Evolutionary conservation across 2,888 invertebrate genomes (phyloP).

Genomic region (Habrosyne pyritoides): DNA sequence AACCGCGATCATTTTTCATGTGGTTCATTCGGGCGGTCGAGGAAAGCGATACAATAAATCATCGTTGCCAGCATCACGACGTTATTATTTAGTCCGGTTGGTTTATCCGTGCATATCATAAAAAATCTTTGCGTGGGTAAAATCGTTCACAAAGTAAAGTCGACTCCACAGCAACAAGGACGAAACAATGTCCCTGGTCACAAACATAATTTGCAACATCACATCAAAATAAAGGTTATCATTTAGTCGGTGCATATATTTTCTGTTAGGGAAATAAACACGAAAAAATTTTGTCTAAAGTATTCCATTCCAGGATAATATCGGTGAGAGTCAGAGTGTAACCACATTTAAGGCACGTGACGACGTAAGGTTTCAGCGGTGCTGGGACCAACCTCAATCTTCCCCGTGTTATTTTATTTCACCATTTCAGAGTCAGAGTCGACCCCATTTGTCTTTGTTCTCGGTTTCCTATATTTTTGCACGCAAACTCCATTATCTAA

Average conservation of each 20-base stretch:
- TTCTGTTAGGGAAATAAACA: slow-evolving; percentile 1
- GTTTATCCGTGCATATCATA: slow-evolving; percentile 73
- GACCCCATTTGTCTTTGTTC: slow-evolving; percentile 83
- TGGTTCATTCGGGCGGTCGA: slow-evolving; percentile 81
- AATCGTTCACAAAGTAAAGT: neutral
- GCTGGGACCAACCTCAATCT: slow-evolving; percentile 61
- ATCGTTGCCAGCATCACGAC: slow-evolving; percentile 79
- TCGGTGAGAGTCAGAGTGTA: slow-evolving; percentile 40
- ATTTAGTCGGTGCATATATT: neutral
- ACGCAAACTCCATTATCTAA: slow-evolving; percentile 84
- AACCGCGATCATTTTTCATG: slow-evolving; percentile 82
- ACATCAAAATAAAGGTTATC: neutral
- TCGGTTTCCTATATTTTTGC: slow-evolving; percentile 83
- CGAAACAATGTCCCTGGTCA: slow-evolving; percentile 9
- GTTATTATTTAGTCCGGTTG: slow-evolving; percentile 79
- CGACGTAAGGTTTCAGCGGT: slow-evolving; percentile 42
- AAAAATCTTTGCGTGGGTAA: slow-evolving; percentile 42
- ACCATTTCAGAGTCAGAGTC: slow-evolving; percentile 74
- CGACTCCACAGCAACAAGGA: neutral
- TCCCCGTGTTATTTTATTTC: slow-evolving; percentile 75
- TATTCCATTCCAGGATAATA: slow-evolving; percentile 38
- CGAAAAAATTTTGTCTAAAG: slow-evolving; percentile 32
- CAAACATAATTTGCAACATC: neutral
- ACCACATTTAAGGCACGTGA: slow-evolving; percentile 52
- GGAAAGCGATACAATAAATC: slow-evolving; percentile 82